Evolutionary conservation across 2,797 vertebrate genomes (phyloP).

Genomic region (Geotrypetes seraphini): DNA sequence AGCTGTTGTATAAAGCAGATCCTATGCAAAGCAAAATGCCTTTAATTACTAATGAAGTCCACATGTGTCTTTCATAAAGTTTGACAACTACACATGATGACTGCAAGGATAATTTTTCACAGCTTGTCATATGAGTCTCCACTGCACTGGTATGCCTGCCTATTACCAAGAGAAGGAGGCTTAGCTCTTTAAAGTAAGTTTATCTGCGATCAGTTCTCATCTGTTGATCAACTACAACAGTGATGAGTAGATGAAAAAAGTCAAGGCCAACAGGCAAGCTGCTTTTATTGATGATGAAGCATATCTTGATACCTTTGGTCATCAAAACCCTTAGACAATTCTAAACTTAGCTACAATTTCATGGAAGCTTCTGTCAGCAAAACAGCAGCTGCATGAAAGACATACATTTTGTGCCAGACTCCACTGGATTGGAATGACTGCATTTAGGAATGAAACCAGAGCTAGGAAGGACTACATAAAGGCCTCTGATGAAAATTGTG

Average conservation of each 20-base stretch:
- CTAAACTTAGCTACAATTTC: not conserved
- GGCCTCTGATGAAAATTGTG: constrained; percentile 12
- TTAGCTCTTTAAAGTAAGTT: too few relatives aligned
- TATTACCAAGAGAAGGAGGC: too few relatives aligned
- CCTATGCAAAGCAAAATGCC: too few relatives aligned
- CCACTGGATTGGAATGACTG: not conserved
- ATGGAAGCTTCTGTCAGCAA: not conserved
- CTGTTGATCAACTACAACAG: too few relatives aligned
- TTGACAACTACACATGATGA: too few relatives aligned
- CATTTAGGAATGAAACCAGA: constrained; percentile 25
- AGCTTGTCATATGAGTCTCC: too few relatives aligned
- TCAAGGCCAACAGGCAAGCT: not conserved
- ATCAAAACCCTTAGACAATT: not conserved
- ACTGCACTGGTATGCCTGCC: too few relatives aligned
- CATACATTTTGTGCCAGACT: constrained; percentile 4
- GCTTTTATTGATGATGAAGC: not conserved
- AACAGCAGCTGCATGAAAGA: not conserved
- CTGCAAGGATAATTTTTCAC: too few relatives aligned
- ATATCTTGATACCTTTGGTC: not conserved
- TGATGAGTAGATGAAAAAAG: not conserved
- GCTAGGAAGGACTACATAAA: constrained; percentile 15
- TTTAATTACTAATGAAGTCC: too few relatives aligned
- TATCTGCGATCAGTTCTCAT: too few relatives aligned
- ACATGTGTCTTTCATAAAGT: too few relatives aligned
- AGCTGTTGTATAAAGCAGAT: too few relatives aligned